phyloP scores from a whole-genome alignment of 1,140 invertebrate species.

The Anastrepha obliqua region DNA sequence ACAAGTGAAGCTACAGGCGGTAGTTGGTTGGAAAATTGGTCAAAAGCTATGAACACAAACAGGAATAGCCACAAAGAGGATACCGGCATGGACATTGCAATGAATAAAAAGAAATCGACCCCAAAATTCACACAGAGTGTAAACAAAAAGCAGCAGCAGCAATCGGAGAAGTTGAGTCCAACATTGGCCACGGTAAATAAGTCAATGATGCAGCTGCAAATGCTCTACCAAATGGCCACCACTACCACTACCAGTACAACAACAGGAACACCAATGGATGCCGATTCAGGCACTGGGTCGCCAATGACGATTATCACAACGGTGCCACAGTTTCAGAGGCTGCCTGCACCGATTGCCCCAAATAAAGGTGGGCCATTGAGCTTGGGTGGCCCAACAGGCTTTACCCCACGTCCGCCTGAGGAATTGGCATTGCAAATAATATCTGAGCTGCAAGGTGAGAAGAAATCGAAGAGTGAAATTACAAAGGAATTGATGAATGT shows the following conservation, averaged over 20 bases:
- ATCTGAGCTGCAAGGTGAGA: slow-evolving; percentile 8
- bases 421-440: neutral
- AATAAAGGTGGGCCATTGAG: slow-evolving; percentile 56
- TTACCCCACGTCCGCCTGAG: slow-evolving; percentile 64
- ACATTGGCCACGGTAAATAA: slow-evolving; percentile 58
- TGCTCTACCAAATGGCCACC: slow-evolving; percentile 70
- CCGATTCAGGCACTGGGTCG: neutral
- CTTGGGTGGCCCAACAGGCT: slow-evolving; percentile 61
- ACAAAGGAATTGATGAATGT: slow-evolving; percentile 71
- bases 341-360: neutral
- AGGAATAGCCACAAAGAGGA: neutral
- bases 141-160: slow-evolving; percentile 40
- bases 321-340: neutral
- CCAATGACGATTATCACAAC: slow-evolving; percentile 48
- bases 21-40: slow-evolving; percentile 70
- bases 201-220: slow-evolving; percentile 67
- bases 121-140: neutral
- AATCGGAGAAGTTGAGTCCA: neutral
- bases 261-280: neutral
- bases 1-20: slow-evolving; percentile 65
- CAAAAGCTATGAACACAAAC: slow-evolving; percentile 65
- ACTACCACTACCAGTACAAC: slow-evolving; percentile 54
- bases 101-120: slow-evolving; percentile 42
- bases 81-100: neutral
- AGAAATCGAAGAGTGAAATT: slow-evolving; percentile 63